A percentile compares a stretch with the other conserved stretches of the same genome.
These are phyloP conservation scores for Xiphorhynchus elegans DNA, from an alignment of 2,113 vertebrate species.

Conservation along the genomic window DNA sequence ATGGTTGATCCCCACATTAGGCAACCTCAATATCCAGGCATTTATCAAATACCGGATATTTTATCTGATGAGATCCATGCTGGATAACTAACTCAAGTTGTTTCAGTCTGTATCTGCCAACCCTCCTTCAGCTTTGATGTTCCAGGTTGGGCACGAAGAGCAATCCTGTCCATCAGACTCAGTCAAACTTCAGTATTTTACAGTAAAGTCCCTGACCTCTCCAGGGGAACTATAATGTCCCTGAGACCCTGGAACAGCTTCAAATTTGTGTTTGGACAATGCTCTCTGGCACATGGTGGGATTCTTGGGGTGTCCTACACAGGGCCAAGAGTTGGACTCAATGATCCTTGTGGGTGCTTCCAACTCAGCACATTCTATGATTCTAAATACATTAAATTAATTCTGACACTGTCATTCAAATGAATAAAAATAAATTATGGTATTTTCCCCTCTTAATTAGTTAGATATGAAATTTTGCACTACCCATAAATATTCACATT, in stretches of 20 bases:
- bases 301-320: background rate
- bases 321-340: background rate
- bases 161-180: background rate
- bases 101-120: background rate
- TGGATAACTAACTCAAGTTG: background rate
- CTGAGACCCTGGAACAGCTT: background rate
- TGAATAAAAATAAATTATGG: background rate
- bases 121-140: fast-evolving
- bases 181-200: background rate
- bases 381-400: background rate
- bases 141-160: background rate
- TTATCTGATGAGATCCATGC: background rate
- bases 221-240: background rate
- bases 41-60: background rate
- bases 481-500: background rate
- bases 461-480: background rate
- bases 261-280: background rate
- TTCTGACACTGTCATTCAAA: background rate
- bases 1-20: background rate
- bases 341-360: too few relatives aligned
- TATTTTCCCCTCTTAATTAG: background rate
- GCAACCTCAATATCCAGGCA: background rate
- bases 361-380: background rate
- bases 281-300: background rate
- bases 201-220: background rate